A percentile compares a stretch with the other conserved stretches of the same genome.
phyloP scores from a whole-genome alignment of 2,113 vertebrate species.

The Mirza zaza region DNA sequence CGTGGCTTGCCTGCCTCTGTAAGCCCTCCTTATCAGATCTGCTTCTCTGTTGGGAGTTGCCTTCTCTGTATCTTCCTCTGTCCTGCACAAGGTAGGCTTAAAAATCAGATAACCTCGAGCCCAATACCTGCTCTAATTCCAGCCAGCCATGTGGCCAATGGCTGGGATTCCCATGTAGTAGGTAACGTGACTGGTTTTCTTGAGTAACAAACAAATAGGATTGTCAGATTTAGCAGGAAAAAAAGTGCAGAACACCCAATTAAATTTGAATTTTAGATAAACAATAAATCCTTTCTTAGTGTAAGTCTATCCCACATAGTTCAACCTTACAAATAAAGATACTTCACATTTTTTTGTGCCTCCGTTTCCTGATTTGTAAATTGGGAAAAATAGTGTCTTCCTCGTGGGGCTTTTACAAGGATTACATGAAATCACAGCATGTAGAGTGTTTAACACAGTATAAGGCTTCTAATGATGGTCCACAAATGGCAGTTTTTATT shows the following conservation, averaged over 20 bases:
- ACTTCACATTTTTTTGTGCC: neutral
- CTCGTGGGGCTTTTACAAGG: neutral
- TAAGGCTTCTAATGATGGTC: neutral
- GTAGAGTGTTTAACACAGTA: neutral
- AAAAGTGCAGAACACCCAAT: neutral
- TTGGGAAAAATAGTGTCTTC: neutral
- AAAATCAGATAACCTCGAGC: neutral
- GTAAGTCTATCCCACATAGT: neutral
- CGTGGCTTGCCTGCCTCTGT: neutral
- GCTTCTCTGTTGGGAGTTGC: neutral
- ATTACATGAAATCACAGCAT: neutral
- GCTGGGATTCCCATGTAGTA: neutral
- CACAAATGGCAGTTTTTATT: neutral
- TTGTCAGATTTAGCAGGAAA: neutral
- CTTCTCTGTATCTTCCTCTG: neutral
- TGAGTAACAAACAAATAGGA: neutral
- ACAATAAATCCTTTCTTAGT: neutral
- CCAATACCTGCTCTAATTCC: no score
- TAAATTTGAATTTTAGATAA: neutral
- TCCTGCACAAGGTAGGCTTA: neutral
- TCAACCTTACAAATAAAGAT: neutral
- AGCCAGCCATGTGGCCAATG: neutral
- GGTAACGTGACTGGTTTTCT: neutral
- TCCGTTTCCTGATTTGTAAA: neutral
- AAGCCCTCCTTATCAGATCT: neutral